Evolutionary conservation across 64 coral and sea anemone genomes (phyloP), one percentile per base, ranked within the genome.

Genomic region (Pocillopora verrucosa): DNA sequence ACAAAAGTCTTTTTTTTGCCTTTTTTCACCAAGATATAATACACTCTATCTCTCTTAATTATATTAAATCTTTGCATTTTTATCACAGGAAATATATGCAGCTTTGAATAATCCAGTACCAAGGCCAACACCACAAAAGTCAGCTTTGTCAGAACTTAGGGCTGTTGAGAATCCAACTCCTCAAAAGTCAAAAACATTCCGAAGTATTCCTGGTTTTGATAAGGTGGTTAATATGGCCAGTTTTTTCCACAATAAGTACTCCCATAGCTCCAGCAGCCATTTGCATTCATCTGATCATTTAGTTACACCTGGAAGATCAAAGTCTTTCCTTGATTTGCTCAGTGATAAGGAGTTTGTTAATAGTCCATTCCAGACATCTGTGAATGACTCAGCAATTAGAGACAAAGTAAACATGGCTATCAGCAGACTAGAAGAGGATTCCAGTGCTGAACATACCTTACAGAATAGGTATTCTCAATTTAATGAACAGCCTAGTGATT

Each of bases 201-300:
- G 10, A 36, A 68, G 57, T 65, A 34, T 68, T 12, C 10, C 14
- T 26, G 76, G 76, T 51, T 85, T 83, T 91, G 73, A 83, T 56
- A 56, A 84, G 25, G 81, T 81, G 22, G 78, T 91, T 36, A 91
- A 91, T 26, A 91, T 91, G 58, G 68, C 82, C 13, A 82, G 77
- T 11, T 84, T 62, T 6, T 91, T 83, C 16, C 80, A 78, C 9
- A 68, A 63, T 62, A 85, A 56, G 38, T 56, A 11, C 63, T 85
- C 64, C 12, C 17, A 56, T 13, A 72, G 22, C 57, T 69, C 36
- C n/a, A 72, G 34, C 24, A 7, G 15, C 17, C 7, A 56, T 72
- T 85, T 65, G 56, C 5, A 7, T 9, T 12, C 77, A 45, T 61
- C 61, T 65, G 58, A 88, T 2, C 73, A 61, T 5, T 77, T 73